Base-by-base conservation (phyloP, 2,888 invertebrate genomes). In the Trisateles emortualis region DNA sequence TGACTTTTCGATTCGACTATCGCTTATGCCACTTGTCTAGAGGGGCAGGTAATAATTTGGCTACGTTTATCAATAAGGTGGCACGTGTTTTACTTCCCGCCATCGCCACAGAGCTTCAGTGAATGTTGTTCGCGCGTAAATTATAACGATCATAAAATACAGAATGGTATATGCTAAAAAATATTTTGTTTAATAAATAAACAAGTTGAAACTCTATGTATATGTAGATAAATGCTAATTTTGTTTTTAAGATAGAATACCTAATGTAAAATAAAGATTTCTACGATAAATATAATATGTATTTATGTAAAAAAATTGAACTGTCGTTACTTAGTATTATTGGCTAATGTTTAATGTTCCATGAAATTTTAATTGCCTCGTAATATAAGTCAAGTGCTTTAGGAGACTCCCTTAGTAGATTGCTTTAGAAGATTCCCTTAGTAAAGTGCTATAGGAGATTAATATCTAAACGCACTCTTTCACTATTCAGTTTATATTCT, bases 221-320 rank as follows among this genome's bases (percentile, higher is more conserved):
- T 59, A 61, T 72, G 68, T 68, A 71, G 69, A 72, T 71, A 71
- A 71, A 66, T 60, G 72, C 72, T 52, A 71, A 79, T 75, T 50
- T 74, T n/a, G n/a, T n/a, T 82, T 81, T 77, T 78, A 83, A 79
- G 69, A 74, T 79, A 77, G 79, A 72, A 75, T 75, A 67, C 47
- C 62, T 80, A 76, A 76, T 85, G 81, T 85, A 83, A 83, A 78
- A 81, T 82, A 86, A 83, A 84, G 72, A 83, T 86, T 87, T 85
- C 74, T 86, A 87, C 81, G 76, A 76, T 84, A 84, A 86, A 84
- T 74, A 83, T 90, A 86, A 84, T 74, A 83, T 90, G 87, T 89
- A 89, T 88, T 85, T 88, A 88, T 90, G 87, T 90, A 90, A 83
- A 88, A 29, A 75, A 70, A 69, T 71, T 62, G 69, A 78, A 72